Evolutionary conservation across 2,888 invertebrate genomes (phyloP).

Genomic region (Dasysyrphus tricinctus): DNA sequence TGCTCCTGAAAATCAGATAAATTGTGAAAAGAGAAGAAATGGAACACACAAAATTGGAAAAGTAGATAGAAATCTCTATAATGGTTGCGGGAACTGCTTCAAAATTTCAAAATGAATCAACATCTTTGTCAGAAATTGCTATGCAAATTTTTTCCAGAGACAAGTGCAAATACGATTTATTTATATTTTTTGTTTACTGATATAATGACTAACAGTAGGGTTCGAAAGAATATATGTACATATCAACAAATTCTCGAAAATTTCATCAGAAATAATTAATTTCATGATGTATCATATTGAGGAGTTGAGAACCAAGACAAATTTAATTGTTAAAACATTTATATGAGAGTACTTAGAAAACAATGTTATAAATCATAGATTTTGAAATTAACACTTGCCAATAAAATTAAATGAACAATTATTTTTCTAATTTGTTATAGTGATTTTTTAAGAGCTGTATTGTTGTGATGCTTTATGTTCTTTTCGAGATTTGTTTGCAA

Average conservation of each 20-base stretch:
- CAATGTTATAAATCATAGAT: too few relatives aligned
- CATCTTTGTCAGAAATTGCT: slow-evolving; percentile 39
- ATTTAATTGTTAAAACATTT: too few relatives aligned
- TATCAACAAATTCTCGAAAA: not conserved
- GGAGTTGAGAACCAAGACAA: too few relatives aligned
- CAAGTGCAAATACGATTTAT: slow-evolving; percentile 47
- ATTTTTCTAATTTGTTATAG: too few relatives aligned
- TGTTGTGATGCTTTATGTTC: too few relatives aligned
- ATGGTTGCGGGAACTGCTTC: not conserved
- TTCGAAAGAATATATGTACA: not conserved
- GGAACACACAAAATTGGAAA: slow-evolving; percentile 10
- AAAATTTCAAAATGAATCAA: slow-evolving; percentile 41
- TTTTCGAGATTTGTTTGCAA: too few relatives aligned
- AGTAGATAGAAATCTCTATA: not conserved
- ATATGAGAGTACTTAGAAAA: too few relatives aligned
- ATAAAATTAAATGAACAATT: too few relatives aligned
- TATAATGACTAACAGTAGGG: slow-evolving; percentile 14
- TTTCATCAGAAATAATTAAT: too few relatives aligned
- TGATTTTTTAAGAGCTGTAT: too few relatives aligned
- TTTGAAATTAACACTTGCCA: too few relatives aligned
- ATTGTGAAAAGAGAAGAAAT: not conserved
- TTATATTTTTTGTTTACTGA: not conserved
- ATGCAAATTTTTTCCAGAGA: slow-evolving; percentile 57
- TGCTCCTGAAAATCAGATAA: slow-evolving; percentile 48
- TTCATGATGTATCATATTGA: too few relatives aligned